These are phyloP conservation scores for Pseudomyrmex sp. DNA, from an alignment of 1,140 invertebrate genomes.

Conservation along the genomic window DNA sequence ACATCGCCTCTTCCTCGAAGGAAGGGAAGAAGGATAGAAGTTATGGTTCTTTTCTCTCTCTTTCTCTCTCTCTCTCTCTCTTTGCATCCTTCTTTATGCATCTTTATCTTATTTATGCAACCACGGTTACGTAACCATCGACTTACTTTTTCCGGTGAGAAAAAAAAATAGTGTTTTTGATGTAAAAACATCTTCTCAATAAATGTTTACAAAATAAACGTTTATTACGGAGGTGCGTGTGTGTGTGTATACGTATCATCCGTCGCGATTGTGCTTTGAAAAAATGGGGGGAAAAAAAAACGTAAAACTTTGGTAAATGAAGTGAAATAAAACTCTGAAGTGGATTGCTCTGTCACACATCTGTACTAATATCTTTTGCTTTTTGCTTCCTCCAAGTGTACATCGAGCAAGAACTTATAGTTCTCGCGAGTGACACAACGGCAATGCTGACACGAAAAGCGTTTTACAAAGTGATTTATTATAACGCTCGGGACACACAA, in stretches of 20 bases:
- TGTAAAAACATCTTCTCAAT: conserved; percentile 3
- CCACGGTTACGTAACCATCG: neutral
- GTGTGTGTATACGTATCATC: too few species aligned
- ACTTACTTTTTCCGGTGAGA: conserved; percentile 9
- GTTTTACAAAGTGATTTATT: conserved; percentile 54
- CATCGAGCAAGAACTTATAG: conserved; percentile 28
- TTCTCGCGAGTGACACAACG: conserved; percentile 10
- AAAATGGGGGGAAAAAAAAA: too few species aligned
- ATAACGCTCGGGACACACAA: conserved; percentile 44
- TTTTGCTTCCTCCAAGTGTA: neutral
- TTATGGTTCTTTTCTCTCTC: neutral
- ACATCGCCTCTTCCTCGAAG: neutral
- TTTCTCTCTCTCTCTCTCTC: neutral
- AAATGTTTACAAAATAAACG: too few species aligned
- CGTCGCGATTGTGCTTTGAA: too few species aligned
- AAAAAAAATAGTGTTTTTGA: neutral
- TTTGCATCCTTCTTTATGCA: conserved; percentile 16
- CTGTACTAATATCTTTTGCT: neutral
- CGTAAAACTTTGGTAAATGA: conserved; percentile 6
- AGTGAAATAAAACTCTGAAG: too few species aligned
- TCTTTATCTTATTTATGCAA: conserved; percentile 48
- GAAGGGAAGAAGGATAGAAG: neutral
- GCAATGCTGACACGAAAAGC: conserved; percentile 29
- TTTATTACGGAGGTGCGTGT: too few species aligned
- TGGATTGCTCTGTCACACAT: neutral